Percentiles rank a stretch among this genome's conserved stretches.
These are phyloP conservation scores for Rhabdomys dilectus DNA, from an alignment of 2,113 vertebrate genomes.

Conservation along the genomic window DNA sequence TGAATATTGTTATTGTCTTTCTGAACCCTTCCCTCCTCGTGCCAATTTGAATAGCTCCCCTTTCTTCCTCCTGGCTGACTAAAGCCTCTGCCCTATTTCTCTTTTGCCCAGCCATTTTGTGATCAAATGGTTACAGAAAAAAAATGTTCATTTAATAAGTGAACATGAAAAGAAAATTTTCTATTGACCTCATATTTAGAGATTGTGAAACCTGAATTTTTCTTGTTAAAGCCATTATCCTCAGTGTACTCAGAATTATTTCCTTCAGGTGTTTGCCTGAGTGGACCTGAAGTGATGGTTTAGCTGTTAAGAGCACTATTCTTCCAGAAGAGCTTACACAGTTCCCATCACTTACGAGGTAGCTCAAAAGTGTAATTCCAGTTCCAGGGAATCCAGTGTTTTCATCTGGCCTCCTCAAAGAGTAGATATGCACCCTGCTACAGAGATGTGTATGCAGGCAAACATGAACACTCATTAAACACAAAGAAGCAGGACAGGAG, in stretches of 20 bases:
- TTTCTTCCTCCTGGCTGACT: no score
- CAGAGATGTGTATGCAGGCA: background rate
- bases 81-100: background rate
- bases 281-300: background rate
- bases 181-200: background rate
- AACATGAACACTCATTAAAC: background rate
- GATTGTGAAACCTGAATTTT: background rate
- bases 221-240: background rate
- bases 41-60: no score
- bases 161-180: background rate
- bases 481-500: background rate
- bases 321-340: background rate
- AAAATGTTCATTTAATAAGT: background rate
- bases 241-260: background rate
- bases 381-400: no score
- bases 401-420: no score
- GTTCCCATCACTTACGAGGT: background rate
- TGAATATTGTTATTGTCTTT: no score
- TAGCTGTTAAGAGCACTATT: background rate
- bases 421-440: no score
- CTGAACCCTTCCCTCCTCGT: no score
- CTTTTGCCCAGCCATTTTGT: background rate
- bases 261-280: background rate
- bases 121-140: background rate
- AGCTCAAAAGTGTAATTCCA: background rate